Evolutionary conservation across 2,113 vertebrate genomes (phyloP), one percentile per base, ranked within the genome.

Genomic region (Urocolius indicus): DNA sequence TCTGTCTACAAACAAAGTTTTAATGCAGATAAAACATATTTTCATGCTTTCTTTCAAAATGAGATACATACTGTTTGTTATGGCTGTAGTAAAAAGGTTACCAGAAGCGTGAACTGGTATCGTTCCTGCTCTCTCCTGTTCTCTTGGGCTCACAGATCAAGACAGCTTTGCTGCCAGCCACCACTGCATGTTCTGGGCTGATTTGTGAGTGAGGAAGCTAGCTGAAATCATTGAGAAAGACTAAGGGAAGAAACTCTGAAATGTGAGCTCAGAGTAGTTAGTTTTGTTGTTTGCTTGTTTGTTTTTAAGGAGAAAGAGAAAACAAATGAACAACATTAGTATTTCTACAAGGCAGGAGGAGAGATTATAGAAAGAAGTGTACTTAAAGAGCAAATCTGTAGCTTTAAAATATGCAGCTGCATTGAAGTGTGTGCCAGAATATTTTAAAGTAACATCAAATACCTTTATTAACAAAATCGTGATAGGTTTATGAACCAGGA

Each of bases 391-490:
- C 81, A 88, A 96, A 77, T 4, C 45, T 94, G 86, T 96, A 96
- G 93, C 81, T 97, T 96, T 76, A 97, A 97, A 97, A 95, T 96
- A 95, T 95, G 69, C 91, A 93, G 75, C 24, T 18, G 66, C 75
- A 94, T 83, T 79, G 69, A 97, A 96, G 84, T 91, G 79, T 97
- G 96, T 97, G 83, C 79, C 81, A 95, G 97, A 98, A 97, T 97
- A 98, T 98, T 93, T 97, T 98, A 95, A 96, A 95, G 80, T 71
- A 96, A 92, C 92, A 96, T 94, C 74, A 96, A 92, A 96, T 97
- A 94, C 94, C 93, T 97, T 94, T 84, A 97, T 84, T 97, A 97
- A 96, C 85, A 92, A 83, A 92, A 95, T 93, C 6, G 36, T 94
- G 95, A 94, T 86, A 94, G 95, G 62, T 94, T 92, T 93, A 89